A percentile compares a stretch with the other conserved stretches of the same genome.
Conservation (phyloP, 2,113 vertebrate genomes). For the Gorsachius goisagi region DNA sequence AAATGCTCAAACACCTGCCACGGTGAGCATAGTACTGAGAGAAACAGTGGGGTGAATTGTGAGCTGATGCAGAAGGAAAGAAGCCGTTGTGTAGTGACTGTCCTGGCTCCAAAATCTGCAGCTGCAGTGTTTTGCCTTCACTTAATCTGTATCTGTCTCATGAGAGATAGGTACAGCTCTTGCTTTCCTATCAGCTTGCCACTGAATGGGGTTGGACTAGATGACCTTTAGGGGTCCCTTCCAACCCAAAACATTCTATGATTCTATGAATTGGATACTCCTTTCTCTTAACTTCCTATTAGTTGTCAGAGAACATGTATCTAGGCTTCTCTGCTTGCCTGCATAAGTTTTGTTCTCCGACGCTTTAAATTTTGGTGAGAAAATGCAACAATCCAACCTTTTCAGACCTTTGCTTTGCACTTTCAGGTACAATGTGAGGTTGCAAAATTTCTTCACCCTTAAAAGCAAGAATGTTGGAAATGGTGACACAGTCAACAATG, state of each 20-base stretch:
- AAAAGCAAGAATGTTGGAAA: conserved; percentile 89
- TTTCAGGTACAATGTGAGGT: conserved; percentile 88
- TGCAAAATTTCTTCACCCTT: conserved; percentile 82
- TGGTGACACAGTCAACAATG: conserved; percentile 86
- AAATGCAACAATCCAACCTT: background rate
- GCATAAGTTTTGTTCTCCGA: background rate
- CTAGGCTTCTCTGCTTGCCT: background rate
- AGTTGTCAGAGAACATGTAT: background rate
- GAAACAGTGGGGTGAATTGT: background rate
- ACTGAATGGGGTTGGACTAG: background rate
- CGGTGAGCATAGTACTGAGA: background rate
- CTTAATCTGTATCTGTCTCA: background rate
- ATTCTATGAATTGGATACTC: background rate
- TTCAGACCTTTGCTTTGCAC: background rate
- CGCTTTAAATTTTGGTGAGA: background rate
- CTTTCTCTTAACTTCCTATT: background rate
- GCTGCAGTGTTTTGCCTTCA: background rate
- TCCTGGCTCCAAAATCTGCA: background rate
- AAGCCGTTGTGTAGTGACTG: background rate
- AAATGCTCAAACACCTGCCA: background rate
- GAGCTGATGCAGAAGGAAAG: background rate
- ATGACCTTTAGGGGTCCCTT: too few species aligned
- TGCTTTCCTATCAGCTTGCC: background rate
- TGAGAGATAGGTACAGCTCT: background rate
- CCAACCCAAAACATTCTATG: too few species aligned